Evolutionary conservation across 2,113 vertebrate species (phyloP).

Genomic region (Eudyptes chrysolophus): DNA sequence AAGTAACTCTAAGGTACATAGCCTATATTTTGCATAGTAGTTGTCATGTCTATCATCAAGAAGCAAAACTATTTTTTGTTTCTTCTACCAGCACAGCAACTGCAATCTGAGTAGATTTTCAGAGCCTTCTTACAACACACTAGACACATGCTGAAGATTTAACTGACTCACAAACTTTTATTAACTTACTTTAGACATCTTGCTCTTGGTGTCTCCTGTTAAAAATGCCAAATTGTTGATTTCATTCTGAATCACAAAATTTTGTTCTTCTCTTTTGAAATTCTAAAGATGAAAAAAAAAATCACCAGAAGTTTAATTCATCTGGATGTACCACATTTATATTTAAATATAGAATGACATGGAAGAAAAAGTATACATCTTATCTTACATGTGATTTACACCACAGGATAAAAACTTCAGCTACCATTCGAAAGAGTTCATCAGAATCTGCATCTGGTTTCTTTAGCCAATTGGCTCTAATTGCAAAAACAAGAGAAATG

Average conservation of each 20-base stretch:
- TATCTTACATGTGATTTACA: constrained; percentile 95
- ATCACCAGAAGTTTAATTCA: not conserved
- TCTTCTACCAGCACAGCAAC: not conserved
- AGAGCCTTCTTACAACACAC: not conserved
- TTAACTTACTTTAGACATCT: constrained; percentile 95
- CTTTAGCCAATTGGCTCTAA: constrained; percentile 95
- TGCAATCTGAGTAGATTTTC: not conserved
- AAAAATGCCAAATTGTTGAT: constrained; percentile 99
- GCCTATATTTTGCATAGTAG: not conserved
- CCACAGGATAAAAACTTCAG: constrained; percentile 98
- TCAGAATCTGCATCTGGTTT: constrained; percentile 91
- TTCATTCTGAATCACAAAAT: constrained; percentile 99
- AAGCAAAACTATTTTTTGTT: not conserved
- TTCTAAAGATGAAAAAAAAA: constrained; percentile 77
- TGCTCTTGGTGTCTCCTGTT: constrained; percentile 96
- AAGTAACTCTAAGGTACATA: not conserved
- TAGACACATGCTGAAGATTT: not conserved
- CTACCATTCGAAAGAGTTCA: constrained; percentile 97
- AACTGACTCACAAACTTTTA: not conserved
- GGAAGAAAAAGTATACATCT: not conserved
- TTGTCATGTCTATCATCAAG: not conserved
- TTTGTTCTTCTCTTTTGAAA: constrained; percentile 99
- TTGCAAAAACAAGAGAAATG: constrained; percentile 19
- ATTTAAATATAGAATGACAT: not conserved
- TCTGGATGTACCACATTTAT: not conserved